Percentiles rank a stretch among this genome's conserved stretches.
These are phyloP conservation scores for Desmodus rotundus DNA, from an alignment of 2,113 vertebrate genomes.

Conservation along the genomic window DNA sequence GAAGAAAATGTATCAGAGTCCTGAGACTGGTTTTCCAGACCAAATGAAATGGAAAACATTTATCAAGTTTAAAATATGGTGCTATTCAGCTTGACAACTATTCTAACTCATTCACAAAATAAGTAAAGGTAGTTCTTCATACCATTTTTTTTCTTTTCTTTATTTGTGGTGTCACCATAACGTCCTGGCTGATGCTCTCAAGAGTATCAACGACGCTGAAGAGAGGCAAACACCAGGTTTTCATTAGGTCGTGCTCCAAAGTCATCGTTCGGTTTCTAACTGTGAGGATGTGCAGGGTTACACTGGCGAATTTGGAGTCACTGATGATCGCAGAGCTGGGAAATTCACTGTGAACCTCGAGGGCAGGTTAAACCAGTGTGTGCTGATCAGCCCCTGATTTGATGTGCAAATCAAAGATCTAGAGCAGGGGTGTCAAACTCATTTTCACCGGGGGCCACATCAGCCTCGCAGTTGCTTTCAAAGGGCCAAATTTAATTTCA, in stretches of 20 bases:
- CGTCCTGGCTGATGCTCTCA: neutral
- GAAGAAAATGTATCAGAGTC: neutral
- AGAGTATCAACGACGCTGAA: neutral
- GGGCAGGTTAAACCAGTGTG: constrained; percentile 80
- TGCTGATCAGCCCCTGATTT: constrained; percentile 92
- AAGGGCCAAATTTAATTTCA: too few relatives aligned
- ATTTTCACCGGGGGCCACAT: too few relatives aligned
- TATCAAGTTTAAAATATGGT: neutral
- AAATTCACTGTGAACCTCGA: neutral
- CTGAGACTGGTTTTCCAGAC: neutral
- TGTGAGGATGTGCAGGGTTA: neutral
- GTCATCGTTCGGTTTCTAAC: neutral
- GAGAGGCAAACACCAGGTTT: neutral
- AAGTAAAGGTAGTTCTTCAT: neutral
- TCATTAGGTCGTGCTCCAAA: neutral
- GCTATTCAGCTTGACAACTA: neutral
- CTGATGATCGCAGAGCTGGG: neutral
- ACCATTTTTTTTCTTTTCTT: neutral
- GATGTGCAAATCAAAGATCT: constrained; percentile 93
- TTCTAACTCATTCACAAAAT: neutral
- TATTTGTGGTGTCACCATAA: neutral
- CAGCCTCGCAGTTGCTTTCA: too few relatives aligned
- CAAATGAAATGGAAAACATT: neutral
- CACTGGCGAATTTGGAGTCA: neutral
- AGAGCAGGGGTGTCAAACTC: neutral